These are phyloP conservation scores for Pheosia tremula DNA, from an alignment of 2,888 invertebrate genomes.

Conservation along the genomic window DNA sequence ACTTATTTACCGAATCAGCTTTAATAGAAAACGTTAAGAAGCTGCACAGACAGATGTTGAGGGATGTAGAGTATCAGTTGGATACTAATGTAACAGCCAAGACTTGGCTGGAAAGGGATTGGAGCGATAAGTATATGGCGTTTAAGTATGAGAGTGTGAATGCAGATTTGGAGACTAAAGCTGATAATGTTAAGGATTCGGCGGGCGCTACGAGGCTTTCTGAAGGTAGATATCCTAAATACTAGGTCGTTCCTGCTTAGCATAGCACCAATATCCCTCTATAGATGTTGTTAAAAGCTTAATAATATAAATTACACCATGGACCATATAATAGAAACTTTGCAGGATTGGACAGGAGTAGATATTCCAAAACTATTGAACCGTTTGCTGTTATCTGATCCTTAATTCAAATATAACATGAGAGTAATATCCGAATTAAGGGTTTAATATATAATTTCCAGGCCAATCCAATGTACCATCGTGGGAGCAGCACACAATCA, in stretches of 20 bases:
- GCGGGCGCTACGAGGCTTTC: constrained; percentile 92
- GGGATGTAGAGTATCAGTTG: constrained; percentile 88
- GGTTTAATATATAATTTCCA: constrained; percentile 9
- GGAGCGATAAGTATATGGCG: constrained; percentile 94
- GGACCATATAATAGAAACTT: no score
- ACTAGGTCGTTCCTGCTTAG: no score
- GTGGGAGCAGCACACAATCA: constrained; percentile 92
- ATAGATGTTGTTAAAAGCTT: no score
- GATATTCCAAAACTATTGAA: no score
- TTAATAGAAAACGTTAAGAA: constrained; percentile 88
- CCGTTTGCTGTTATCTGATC: no score
- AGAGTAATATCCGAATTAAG: no score
- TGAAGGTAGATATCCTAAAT: constrained; percentile 67
- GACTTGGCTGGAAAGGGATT: constrained; percentile 92
- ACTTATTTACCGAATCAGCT: constrained; percentile 88
- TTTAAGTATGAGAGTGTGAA: constrained; percentile 90
- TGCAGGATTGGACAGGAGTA: no score
- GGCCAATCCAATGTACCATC: constrained; percentile 92
- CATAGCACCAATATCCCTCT: no score
- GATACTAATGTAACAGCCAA: constrained; percentile 90
- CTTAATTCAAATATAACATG: no score
- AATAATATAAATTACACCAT: no score
- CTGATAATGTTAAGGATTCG: constrained; percentile 89
- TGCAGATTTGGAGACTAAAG: constrained; percentile 88
- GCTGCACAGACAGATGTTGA: constrained; percentile 85